phyloP scores from a whole-genome alignment of 64 coral and sea anemone species.

The Orbicella faveolata region DNA sequence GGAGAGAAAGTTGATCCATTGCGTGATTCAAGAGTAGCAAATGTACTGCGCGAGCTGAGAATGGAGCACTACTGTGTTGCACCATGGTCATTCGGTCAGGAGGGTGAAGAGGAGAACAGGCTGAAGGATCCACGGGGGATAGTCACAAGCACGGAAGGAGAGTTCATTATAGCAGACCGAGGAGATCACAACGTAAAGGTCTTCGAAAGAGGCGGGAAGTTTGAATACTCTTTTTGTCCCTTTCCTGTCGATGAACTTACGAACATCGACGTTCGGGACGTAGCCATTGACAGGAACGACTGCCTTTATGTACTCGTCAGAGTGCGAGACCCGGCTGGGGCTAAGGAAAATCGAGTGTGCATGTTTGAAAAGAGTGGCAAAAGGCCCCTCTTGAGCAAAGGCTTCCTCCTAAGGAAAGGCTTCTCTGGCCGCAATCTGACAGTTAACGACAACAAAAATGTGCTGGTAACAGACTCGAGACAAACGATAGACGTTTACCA shows the following conservation, averaged over 20 bases:
- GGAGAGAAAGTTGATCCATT: constrained; percentile 62
- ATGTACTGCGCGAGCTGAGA: constrained; percentile 27
- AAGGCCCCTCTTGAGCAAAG: no score
- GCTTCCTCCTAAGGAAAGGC: no score
- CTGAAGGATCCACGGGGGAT: constrained; percentile 47
- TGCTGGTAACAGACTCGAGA: no score
- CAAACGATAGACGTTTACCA: no score
- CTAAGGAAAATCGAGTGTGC: no score
- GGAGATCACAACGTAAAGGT: constrained; percentile 43
- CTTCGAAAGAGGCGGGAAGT: constrained; percentile 35
- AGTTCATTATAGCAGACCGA: constrained; percentile 58
- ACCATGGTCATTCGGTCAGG: constrained; percentile 64
- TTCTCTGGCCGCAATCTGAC: no score
- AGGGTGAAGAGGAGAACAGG: constrained; percentile 19
- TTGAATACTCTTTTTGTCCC: constrained; percentile 42
- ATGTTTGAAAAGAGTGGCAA: no score
- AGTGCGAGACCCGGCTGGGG: no score
- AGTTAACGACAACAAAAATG: no score
- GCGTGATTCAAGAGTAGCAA: constrained; percentile 55
- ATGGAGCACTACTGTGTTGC: constrained; percentile 16
- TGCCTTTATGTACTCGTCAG: no score
- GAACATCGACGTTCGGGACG: no score
- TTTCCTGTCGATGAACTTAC: background rate
- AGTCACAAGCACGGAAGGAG: constrained; percentile 36
- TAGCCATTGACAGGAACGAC: no score